These are phyloP conservation scores for Nannobrachium achirus DNA, from an alignment of 2,113 vertebrate genomes.

Conservation along the genomic window DNA sequence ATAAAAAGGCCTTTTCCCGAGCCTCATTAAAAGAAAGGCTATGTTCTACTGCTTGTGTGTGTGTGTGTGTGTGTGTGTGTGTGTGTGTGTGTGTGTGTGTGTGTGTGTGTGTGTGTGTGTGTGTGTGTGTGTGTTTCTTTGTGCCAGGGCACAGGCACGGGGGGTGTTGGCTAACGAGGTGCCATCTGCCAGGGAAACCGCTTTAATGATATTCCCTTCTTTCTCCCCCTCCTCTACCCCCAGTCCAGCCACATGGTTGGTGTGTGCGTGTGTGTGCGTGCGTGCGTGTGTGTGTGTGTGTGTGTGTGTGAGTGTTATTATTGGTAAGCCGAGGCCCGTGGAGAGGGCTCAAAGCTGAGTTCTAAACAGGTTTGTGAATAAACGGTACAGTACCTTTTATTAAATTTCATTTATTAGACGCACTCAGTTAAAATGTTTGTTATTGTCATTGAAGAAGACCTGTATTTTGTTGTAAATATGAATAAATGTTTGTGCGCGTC, in stretches of 20 bases:
- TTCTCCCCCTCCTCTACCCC: constrained; percentile 32
- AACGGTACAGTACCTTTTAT: no score
- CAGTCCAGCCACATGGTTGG: constrained; percentile 31
- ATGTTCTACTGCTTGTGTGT: background rate
- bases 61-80: background rate
- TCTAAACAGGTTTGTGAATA: no score
- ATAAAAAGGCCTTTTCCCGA: no score
- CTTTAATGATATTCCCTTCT: constrained; percentile 53
- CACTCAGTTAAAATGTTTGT: no score
- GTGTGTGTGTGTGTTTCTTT: constrained; percentile 59
- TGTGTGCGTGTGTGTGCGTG: constrained; percentile 25
- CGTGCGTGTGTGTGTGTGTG: background rate
- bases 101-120: no score
- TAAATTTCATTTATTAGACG: no score
- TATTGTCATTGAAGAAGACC: no score
- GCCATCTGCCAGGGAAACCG: constrained; percentile 70
- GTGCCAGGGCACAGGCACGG: constrained; percentile 6
- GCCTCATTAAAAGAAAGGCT: no score
- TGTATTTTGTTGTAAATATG: no score
- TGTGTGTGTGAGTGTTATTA: background rate
- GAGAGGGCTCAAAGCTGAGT: no score
- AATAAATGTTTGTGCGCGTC: no score
- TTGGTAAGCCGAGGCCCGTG: no score
- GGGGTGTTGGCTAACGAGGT: constrained; percentile 50
- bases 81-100: constrained; percentile 37